Evolutionary conservation across 2,888 invertebrate species (phyloP), one percentile per base, ranked within the genome.

Genomic region (Pecten maximus): DNA sequence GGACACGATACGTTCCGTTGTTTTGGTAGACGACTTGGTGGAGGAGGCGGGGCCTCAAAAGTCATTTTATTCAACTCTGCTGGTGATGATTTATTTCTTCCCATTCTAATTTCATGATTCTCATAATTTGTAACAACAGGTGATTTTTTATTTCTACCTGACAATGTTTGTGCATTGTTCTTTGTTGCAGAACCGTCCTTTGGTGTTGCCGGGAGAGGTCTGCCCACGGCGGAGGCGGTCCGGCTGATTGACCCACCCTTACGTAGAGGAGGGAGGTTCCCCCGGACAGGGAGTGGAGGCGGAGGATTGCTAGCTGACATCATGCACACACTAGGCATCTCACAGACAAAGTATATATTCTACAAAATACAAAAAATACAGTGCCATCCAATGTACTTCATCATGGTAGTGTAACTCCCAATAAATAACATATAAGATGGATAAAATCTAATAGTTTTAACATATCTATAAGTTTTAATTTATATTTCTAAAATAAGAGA

Each of bases 61-160:
- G 28, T 74, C 74, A 74, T 28, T 35, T 74, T 74, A 35, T 23
- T 74, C 35, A 74, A 1, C 12, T 28, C 35, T 74, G 74, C 74
- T 35, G 74, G 74, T 28, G 23, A 74, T 8, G 74, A 74, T 35
- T 35, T 74, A 12, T 35, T 74, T 74, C 35, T 74, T 3, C 2
- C 3, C 74, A 74, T 74, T 15, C 74, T 35, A 28, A 74, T 28
- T 74, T 74, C 74, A 28, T 74, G 74, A 10, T 74, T 74, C 35
- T 74, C 74, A 74, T 74, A 74, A 35, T 74, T 74, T 10, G 23
- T 74, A 10, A 74, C 74, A 74, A 74, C 74, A 74, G 74, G 74
- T 35, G 74, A 74, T 16, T 74, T 74, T 35, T 74, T 74, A 74
- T 74, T 74, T 74, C 74, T 74, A 74, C 28, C 35, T 28, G 74